These are phyloP conservation scores for Poeciliopsis turrubarensis DNA, from an alignment of 2,113 vertebrate species.

Conservation along the genomic window DNA sequence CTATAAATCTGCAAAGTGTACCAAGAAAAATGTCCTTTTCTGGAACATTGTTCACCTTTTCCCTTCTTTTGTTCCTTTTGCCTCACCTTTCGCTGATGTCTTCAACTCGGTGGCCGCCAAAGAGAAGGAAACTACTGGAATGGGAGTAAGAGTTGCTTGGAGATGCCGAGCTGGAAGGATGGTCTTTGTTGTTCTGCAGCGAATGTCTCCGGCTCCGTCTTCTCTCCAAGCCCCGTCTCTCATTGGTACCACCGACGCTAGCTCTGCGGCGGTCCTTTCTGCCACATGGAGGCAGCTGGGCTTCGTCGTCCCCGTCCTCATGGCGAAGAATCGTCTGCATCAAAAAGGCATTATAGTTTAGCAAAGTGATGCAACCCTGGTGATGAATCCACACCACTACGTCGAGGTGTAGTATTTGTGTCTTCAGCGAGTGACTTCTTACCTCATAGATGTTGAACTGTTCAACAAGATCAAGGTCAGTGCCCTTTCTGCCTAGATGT, in stretches of 20 bases:
- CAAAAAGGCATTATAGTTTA: background rate
- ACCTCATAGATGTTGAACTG: conserved; percentile 99
- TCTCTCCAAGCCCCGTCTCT: conserved; percentile 85
- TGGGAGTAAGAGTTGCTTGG: conserved; percentile 76
- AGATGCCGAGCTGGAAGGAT: conserved; percentile 85
- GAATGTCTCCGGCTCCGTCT: conserved; percentile 94
- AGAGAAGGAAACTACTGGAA: conserved; percentile 70
- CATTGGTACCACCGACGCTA: conserved; percentile 81
- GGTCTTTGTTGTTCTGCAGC: conserved; percentile 83
- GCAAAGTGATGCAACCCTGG: background rate
- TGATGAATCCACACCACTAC: background rate
- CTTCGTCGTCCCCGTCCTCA: conserved; percentile 89
- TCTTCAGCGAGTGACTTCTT: conserved; percentile 21
- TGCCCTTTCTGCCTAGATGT: conserved; percentile 92
- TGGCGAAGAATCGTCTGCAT: conserved; percentile 86
- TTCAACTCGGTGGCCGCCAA: conserved; percentile 75
- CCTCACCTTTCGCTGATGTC: conserved; percentile 90
- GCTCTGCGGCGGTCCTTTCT: conserved; percentile 88
- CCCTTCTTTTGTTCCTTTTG: background rate
- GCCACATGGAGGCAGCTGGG: conserved; percentile 80
- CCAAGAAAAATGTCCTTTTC: background rate
- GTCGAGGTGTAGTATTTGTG: background rate
- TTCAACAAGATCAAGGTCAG: conserved; percentile 93
- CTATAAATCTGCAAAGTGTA: background rate
- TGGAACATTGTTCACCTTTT: conserved; percentile 12